Evolutionary conservation across 53 echinoderm and acorn worm genomes (phyloP).

Genomic region (Arbacia lixula): DNA sequence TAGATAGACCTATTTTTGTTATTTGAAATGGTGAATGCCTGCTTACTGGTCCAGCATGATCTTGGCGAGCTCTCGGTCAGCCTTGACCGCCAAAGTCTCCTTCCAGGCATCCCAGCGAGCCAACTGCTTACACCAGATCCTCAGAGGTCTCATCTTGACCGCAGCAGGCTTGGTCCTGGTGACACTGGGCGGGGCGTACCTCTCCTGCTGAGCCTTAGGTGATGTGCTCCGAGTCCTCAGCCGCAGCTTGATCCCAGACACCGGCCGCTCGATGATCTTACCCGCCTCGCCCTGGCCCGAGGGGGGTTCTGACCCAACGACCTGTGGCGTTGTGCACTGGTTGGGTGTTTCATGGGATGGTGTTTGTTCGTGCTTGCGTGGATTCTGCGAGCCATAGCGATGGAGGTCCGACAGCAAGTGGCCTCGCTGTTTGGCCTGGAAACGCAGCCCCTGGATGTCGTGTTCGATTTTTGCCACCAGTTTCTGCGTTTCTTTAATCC

Average conservation of each 20-base stretch:
- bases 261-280: constrained; percentile 33
- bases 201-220: constrained; percentile 11
- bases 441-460: constrained; percentile 47
- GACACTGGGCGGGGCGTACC: not conserved
- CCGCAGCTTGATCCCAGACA: constrained; percentile 32
- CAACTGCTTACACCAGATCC: constrained; percentile 50
- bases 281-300: constrained; percentile 5
- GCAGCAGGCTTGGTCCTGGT: not conserved
- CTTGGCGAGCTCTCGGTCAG: constrained; percentile 36
- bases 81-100: constrained; percentile 27
- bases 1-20: too few species aligned
- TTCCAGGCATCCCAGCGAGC: constrained; percentile 51
- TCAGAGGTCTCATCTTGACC: constrained; percentile 28
- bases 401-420: constrained; percentile 40
- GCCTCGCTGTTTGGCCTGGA: constrained; percentile 52
- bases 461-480: constrained; percentile 52
- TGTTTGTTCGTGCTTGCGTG: constrained; percentile 1
- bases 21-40: too few species aligned
- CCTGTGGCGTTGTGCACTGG: not conserved
- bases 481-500: constrained; percentile 48
- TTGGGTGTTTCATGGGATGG: not conserved
- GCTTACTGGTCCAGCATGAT: constrained; percentile 46
- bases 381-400: constrained; percentile 29
- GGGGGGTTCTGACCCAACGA: not conserved
- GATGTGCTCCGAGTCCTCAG: constrained; percentile 52